A percentile compares a stretch with the other conserved stretches of the same genome.
Evolutionary conservation across 2,888 invertebrate genomes (phyloP).

Genomic region (Drosophila gaucha): DNA sequence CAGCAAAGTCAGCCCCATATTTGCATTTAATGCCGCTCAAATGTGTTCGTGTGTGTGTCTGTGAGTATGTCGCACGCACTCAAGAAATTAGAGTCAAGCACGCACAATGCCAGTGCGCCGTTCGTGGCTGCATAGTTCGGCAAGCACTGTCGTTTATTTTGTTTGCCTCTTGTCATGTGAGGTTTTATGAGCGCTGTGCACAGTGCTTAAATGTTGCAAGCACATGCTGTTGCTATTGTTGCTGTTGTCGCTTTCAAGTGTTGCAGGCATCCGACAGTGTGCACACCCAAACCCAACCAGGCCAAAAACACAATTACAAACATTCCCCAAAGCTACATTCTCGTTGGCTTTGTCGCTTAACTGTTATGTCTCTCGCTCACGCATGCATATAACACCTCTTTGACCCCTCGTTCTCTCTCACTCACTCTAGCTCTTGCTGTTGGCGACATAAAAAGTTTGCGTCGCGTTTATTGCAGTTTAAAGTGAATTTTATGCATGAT

Average conservation of each 20-base stretch:
- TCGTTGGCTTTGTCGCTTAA: slow-evolving; percentile 46
- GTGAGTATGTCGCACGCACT: slow-evolving; percentile 47
- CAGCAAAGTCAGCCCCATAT: slow-evolving; percentile 28
- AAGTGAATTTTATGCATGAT: slow-evolving; percentile 53
- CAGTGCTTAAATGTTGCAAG: slow-evolving; percentile 50
- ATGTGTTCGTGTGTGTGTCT: slow-evolving; percentile 17
- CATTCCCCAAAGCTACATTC: slow-evolving; percentile 59
- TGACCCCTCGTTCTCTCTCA: background rate
- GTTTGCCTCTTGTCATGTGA: slow-evolving; percentile 43
- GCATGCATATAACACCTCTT: background rate
- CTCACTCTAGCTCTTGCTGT: background rate
- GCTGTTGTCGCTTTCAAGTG: slow-evolving; percentile 31
- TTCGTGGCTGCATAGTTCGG: slow-evolving; percentile 58
- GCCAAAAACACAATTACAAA: slow-evolving; percentile 61
- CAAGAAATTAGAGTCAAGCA: slow-evolving; percentile 63
- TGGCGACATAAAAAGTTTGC: slow-evolving; percentile 47
- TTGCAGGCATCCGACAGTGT: slow-evolving; percentile 41
- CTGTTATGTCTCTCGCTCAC: slow-evolving; percentile 26
- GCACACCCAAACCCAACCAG: slow-evolving; percentile 13
- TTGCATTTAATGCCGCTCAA: slow-evolving; percentile 44
- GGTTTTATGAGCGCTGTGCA: slow-evolving; percentile 59
- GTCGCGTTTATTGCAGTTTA: slow-evolving; percentile 72
- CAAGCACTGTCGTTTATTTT: slow-evolving; percentile 47
- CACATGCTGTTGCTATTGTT: slow-evolving; percentile 20
- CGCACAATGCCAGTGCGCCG: slow-evolving; percentile 47